phyloP scores from a whole-genome alignment of 2,888 invertebrate genomes.

The Acronicta leporina region DNA sequence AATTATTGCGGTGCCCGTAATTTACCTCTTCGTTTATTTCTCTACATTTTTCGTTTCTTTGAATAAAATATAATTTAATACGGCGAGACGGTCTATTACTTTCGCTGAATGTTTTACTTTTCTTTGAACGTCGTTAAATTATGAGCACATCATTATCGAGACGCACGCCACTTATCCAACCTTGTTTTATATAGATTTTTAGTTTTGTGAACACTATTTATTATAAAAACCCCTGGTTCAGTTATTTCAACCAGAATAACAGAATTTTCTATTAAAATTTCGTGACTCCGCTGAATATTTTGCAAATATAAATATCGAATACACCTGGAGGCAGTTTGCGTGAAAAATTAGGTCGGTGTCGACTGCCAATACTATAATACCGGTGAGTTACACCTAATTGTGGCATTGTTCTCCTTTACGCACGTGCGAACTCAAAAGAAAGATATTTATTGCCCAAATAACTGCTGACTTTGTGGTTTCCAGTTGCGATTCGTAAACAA shows the following conservation, averaged over 20 bases:
- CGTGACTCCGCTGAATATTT: conserved; percentile 23
- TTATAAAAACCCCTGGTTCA: conserved; percentile 11
- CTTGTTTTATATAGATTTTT: conserved; percentile 5
- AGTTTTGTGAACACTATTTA: conserved; percentile 8
- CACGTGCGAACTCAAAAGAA: conserved; percentile 48
- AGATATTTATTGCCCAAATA: conserved; percentile 54
- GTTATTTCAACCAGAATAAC: conserved; percentile 35
- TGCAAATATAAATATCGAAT: conserved; percentile 40
- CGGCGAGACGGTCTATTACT: conserved; percentile 31
- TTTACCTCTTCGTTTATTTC: conserved; percentile 69
- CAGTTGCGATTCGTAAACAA: conserved; percentile 44
- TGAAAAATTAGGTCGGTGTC: conserved; percentile 36
- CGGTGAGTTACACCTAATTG: conserved; percentile 50
- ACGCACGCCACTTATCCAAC: not conserved
- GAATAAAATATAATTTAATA: conserved; percentile 51
- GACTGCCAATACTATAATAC: conserved; percentile 42
- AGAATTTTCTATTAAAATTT: conserved; percentile 25
- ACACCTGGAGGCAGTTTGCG: conserved; percentile 35
- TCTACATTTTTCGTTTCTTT: conserved; percentile 56
- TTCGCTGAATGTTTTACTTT: conserved; percentile 18
- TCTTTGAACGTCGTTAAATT: conserved; percentile 12
- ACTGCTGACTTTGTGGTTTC: conserved; percentile 48
- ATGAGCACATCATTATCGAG: conserved; percentile 9
- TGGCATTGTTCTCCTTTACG: conserved; percentile 54
- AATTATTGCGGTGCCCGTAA: conserved; percentile 75